Evolutionary conservation across 2,888 invertebrate genomes (phyloP), one percentile per base, ranked within the genome.

Genomic region (Meteorus colon): DNA sequence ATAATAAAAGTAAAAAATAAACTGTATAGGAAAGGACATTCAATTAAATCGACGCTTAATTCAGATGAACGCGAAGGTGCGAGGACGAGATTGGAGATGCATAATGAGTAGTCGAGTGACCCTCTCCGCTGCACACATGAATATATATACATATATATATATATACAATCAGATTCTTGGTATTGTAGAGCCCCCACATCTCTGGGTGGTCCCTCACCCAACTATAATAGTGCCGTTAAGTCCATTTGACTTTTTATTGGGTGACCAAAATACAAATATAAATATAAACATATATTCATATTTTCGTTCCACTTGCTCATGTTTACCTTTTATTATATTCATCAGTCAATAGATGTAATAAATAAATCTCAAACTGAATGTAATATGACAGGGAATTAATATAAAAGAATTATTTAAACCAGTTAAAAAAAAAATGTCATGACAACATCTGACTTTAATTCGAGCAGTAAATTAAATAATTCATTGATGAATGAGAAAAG

Each of bases 11-110:
- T 69, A 77, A 31, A 27, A 80, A 76, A 82, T 79, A 78, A 81
- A 82, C 77, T 77, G 78, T 78, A 24, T 24, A 80, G 84, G 82
- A 80, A 84, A 83, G 70, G 85, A 86, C 85, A 82, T 89, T 89
- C 88, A 89, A 89, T 89, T 89, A 89, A 89, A 89, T 89, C 87
- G 89, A 89, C 88, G 87, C 88, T 88, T 87, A 87, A 86, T 84
- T 76, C 85, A 88, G 89, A 89, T 89, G 88, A 89, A 89, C 88
- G 55, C 19, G 83, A 85, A 89, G 89, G 89, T 87, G 89, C 85
- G 86, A 86, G 85, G 45, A 75, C 27, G 85, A 88, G 87, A 89
- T 89, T 85, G 82, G 82, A 88, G 88, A 89, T 89, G 88, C 89
- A 89, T 89, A 89, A 89, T 89, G 88, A 89, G 87, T 84, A 84